Evolutionary conservation across 2,888 invertebrate genomes (phyloP).

Genomic region (Cataglyphis cursor): DNA sequence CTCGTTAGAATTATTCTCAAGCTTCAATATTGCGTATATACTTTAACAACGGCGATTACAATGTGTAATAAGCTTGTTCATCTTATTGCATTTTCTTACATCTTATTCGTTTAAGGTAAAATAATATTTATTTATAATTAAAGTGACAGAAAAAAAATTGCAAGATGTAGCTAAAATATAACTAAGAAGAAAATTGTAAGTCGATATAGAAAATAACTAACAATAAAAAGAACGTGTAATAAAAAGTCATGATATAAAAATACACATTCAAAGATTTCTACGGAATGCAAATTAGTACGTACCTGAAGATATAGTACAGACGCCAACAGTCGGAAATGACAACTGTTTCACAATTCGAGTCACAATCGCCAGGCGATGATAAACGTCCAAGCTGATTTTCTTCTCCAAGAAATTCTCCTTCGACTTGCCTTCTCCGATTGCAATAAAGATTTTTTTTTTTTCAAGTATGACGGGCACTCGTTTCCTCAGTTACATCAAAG

Average conservation of each 20-base stretch:
- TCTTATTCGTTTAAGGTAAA: background rate
- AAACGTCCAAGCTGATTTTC: background rate
- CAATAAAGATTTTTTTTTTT: background rate
- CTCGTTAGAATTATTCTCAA: slow-evolving; percentile 38
- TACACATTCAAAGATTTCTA: background rate
- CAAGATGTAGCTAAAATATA: background rate
- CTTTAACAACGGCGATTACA: background rate
- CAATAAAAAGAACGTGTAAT: background rate
- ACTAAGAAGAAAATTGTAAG: background rate
- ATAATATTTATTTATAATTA: background rate
- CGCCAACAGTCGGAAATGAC: background rate
- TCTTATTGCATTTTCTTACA: background rate
- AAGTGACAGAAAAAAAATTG: background rate
- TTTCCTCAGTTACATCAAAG: background rate
- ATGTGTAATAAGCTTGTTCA: background rate
- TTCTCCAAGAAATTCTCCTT: background rate
- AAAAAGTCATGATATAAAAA: background rate
- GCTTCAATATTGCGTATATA: background rate
- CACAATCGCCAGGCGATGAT: slow-evolving; percentile 16
- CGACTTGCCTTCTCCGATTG: background rate
- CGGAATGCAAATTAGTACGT: background rate
- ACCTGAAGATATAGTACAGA: slow-evolving; percentile 30
- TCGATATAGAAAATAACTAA: background rate
- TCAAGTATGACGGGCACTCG: background rate
- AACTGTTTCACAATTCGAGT: slow-evolving; percentile 16